Conservation (phyloP, 2,888 invertebrate genomes). For the Mythimna ferrago region DNA sequence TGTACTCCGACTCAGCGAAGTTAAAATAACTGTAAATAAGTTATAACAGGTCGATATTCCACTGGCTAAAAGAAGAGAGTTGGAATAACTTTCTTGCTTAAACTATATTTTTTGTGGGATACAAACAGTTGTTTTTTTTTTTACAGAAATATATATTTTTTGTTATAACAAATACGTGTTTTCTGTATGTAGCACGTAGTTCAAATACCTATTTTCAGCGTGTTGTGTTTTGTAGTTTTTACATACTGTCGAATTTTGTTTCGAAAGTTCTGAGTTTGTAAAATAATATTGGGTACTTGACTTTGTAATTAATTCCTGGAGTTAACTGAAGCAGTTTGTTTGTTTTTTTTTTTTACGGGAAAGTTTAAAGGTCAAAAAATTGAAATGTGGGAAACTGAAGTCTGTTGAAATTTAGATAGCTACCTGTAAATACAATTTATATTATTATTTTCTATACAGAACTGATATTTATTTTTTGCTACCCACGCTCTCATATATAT, state of each 20-base stretch:
- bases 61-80: constrained; percentile 5
- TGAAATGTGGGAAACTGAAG: constrained; percentile 11
- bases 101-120: constrained; percentile 24
- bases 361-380: constrained; percentile 17
- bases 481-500: not conserved
- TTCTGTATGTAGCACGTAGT: not conserved
- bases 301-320: constrained; percentile 13
- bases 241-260: constrained; percentile 16
- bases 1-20: constrained; percentile 29
- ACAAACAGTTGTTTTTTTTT: constrained; percentile 17
- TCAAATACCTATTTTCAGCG: not conserved
- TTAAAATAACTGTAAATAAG: constrained; percentile 57
- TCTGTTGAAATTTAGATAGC: not conserved
- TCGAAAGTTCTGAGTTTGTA: constrained; percentile 3
- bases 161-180: constrained; percentile 13
- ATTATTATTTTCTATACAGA: not conserved
- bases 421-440: not conserved
- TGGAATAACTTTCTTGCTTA: constrained; percentile 19
- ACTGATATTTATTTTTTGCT: not conserved
- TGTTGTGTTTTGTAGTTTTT: constrained; percentile 2
- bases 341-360: constrained; percentile 20
- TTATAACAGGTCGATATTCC: constrained; percentile 48
- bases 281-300: not conserved
- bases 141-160: not conserved
- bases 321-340: not conserved